Evolutionary conservation across 2,113 vertebrate species (phyloP).

Genomic region (Psilopogon haemacephalus): DNA sequence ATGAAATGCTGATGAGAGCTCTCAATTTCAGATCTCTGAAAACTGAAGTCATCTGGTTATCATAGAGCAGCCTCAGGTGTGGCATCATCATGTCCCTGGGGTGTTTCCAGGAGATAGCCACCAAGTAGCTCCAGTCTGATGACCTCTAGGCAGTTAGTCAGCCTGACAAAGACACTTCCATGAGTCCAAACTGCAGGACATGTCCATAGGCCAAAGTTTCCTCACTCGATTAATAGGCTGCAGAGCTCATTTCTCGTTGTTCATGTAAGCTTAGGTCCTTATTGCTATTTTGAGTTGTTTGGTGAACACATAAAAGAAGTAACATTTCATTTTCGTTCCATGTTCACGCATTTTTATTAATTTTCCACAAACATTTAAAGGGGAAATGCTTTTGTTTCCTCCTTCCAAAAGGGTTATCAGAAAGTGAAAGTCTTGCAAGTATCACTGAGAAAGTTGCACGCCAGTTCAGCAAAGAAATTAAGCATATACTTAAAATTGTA

Average conservation of each 20-base stretch:
- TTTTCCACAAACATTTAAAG: slow-evolving; percentile 24
- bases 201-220: background rate
- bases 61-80: background rate
- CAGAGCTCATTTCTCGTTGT: background rate
- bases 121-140: background rate
- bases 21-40: background rate
- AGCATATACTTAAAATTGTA: slow-evolving; percentile 7
- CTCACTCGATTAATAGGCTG: background rate
- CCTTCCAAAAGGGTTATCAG: background rate
- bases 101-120: background rate
- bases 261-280: background rate
- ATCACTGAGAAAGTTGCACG: background rate
- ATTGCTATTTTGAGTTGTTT: background rate
- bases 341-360: background rate
- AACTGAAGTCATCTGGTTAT: background rate
- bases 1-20: background rate
- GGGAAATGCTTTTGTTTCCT: slow-evolving; percentile 17
- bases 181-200: background rate
- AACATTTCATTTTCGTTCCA: background rate
- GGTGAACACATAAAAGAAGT: background rate
- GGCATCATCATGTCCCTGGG: background rate
- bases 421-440: slow-evolving; percentile 3
- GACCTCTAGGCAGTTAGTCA: background rate
- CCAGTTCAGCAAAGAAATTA: background rate
- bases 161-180: background rate